Evolutionary conservation across 2,888 invertebrate species (phyloP), one percentile per base, ranked within the genome.

Genomic region (Muscina levida): DNA sequence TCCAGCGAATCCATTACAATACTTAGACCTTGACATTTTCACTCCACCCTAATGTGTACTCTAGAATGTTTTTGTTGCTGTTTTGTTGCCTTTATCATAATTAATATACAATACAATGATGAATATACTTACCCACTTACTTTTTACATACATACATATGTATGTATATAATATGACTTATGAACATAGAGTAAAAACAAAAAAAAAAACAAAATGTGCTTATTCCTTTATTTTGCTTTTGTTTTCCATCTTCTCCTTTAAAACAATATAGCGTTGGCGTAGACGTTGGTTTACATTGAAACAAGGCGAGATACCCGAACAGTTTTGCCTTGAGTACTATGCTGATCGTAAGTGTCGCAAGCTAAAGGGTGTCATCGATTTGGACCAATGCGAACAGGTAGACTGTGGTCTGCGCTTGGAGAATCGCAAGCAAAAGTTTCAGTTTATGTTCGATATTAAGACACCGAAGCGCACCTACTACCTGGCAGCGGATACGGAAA

Each of bases 371-470:
- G 93, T 94, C 80, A 97, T 98, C 87, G 96, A 98, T 92, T 93
- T 98, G 87, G 98, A 98, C 92, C 95, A 97, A 90, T 98, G 98
- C 91, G 97, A 98, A 91, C 97, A 98, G 87, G 96, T 96, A 72
- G 97, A 97, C 91, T 95, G 96, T 74, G 97, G 97, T 2, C 91
- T 97, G 84, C 94, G 95, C 84, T 94, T 97, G 91, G 95, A 96
- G 89, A 93, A 95, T 85, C 93, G 94, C 79, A 95, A 95, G 86
- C 93, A 95, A 86, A 95, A 96, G 86, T 95, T 95, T 86, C 94
- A 96, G 87, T 94, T 93, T 87, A 97, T 97, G 92, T 97, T 97
- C 89, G 96, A 96, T 85, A 95, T 97, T 46, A 95, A 95, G 89
- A 97, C 97, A 68, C 95, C 96, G 42, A 95, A 95, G 83, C 93